A percentile compares a stretch with the other conserved stretches of the same genome.
Evolutionary conservation across 1,140 invertebrate species (phyloP).

Genomic region (Bombus consobrinus): DNA sequence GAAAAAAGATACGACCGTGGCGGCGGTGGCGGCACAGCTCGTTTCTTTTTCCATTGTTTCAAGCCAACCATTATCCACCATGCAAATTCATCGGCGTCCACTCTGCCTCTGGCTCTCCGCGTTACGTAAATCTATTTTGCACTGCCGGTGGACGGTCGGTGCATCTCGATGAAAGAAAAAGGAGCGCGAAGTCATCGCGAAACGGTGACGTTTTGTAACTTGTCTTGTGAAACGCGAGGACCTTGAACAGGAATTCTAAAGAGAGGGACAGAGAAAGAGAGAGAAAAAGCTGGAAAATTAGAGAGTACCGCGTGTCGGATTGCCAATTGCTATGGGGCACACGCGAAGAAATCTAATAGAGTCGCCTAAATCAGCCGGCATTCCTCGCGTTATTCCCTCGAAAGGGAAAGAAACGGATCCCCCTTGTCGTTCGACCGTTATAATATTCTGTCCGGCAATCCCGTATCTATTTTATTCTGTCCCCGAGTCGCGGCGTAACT

Average conservation of each 20-base stretch:
- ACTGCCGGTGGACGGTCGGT: neutral
- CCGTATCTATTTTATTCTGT: conserved; percentile 70
- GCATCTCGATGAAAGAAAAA: conserved; percentile 15
- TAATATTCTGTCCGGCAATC: conserved; percentile 77
- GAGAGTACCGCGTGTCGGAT: neutral
- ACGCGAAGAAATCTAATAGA: conserved; percentile 62
- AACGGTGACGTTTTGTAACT: conserved; percentile 2
- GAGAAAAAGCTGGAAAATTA: conserved; percentile 1
- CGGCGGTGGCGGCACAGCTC: neutral
- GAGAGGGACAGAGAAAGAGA: neutral
- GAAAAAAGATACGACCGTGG: conserved; percentile 26
- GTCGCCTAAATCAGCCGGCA: conserved; percentile 57
- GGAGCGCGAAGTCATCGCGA: neutral
- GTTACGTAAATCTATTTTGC: conserved; percentile 41
- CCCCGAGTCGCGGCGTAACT: conserved; percentile 68
- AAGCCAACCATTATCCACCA: conserved; percentile 17
- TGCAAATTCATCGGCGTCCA: conserved; percentile 19
- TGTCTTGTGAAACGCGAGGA: neutral
- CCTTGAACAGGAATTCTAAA: conserved; percentile 10
- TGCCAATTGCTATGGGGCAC: neutral
- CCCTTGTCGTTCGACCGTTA: conserved; percentile 77
- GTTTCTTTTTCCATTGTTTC: conserved; percentile 38
- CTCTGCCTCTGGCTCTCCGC: neutral
- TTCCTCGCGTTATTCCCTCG: conserved; percentile 53
- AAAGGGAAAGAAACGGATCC: conserved; percentile 28